phyloP scores from a whole-genome alignment of 2,113 vertebrate genomes.

The Corythaixoides concolor region DNA sequence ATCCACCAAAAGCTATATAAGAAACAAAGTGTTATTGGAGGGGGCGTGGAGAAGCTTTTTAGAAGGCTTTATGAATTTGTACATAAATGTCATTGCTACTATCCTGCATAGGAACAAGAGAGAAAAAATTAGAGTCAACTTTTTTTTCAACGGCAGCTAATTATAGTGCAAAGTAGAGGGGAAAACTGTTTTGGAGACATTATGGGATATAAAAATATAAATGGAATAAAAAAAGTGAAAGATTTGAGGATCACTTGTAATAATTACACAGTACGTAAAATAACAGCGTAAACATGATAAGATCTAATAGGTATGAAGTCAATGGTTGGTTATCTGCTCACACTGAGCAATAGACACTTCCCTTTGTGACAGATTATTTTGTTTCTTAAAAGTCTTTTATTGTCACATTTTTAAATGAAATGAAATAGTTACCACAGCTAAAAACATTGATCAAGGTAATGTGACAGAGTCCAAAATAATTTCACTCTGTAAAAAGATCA shows the following conservation, averaged over 20 bases:
- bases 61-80: neutral
- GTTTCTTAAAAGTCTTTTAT: neutral
- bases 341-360: neutral
- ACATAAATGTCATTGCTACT: neutral
- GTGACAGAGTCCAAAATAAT: neutral
- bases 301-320: neutral
- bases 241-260: neutral
- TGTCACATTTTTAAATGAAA: neutral
- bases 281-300: neutral
- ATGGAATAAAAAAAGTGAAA: neutral
- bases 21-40: neutral
- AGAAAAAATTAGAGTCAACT: neutral
- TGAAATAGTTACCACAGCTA: neutral
- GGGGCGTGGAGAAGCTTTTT: fast-evolving
- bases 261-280: neutral
- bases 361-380: neutral
- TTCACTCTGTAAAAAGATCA: neutral
- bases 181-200: neutral
- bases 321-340: neutral
- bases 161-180: neutral
- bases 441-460: neutral
- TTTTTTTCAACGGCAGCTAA: neutral
- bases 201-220: neutral
- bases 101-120: fast-evolving
- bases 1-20: neutral